Evolutionary conservation across 2,797 vertebrate species (phyloP).

Genomic region (Pseudochromis fuscus): DNA sequence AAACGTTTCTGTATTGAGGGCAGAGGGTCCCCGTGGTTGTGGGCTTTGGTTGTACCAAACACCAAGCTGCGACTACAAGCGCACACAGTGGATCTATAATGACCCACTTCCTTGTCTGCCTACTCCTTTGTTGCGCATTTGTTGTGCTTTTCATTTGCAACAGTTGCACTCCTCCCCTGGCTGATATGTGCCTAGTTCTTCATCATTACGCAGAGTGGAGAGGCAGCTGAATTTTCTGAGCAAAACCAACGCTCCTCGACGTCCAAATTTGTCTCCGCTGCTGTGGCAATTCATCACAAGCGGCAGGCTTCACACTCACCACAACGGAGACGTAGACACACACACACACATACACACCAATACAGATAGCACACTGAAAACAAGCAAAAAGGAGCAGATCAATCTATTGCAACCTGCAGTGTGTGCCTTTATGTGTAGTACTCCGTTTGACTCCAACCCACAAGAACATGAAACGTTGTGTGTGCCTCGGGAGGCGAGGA

Average conservation of each 20-base stretch:
- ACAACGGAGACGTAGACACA: slow-evolving; percentile 58
- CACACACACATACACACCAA: slow-evolving; percentile 28
- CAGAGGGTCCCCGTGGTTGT: slow-evolving; percentile 53
- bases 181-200: slow-evolving; percentile 68
- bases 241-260: slow-evolving; percentile 69
- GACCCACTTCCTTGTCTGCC: slow-evolving; percentile 54
- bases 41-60: slow-evolving; percentile 50
- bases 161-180: slow-evolving; percentile 58
- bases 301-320: slow-evolving; percentile 56
- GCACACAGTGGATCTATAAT: slow-evolving; percentile 38
- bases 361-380: slow-evolving; percentile 50
- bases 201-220: slow-evolving; percentile 70
- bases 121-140: slow-evolving; percentile 47
- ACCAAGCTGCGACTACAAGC: slow-evolving; percentile 38
- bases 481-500: slow-evolving; percentile 65
- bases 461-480: slow-evolving; percentile 75
- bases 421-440: slow-evolving; percentile 68
- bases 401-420: slow-evolving; percentile 71
- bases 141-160: slow-evolving; percentile 63
- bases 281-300: slow-evolving; percentile 79
- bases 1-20: slow-evolving; percentile 57
- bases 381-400: slow-evolving; percentile 66
- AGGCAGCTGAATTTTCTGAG: slow-evolving; percentile 69
- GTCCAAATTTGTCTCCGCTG: slow-evolving; percentile 73
- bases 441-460: slow-evolving; percentile 75